Evolutionary conservation across 2,113 vertebrate genomes (phyloP), one percentile per base, ranked within the genome.

Genomic region (Taxidea taxus): DNA sequence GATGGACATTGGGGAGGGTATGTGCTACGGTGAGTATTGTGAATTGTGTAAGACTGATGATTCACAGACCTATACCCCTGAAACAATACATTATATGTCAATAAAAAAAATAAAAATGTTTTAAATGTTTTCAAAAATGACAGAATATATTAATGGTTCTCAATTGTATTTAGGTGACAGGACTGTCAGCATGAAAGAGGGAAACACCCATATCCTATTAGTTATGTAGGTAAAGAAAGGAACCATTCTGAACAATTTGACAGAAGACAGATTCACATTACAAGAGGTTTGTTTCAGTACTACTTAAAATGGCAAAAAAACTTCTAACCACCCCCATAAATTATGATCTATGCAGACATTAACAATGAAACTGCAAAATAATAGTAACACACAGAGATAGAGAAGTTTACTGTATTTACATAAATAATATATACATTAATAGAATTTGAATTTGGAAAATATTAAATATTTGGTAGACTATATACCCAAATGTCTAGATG

Each of bases 221-320:
- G 18, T 37, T 78, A 70, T 56, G 18, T 29, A n/a, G 37, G 37
- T 82, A 78, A 92, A 81, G 51, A 74, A 83, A 62, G 58, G 29
- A 90, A 84, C 14, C 54, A 97, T 51, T 94, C 34, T 58, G 34
- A 84, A 95, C 49, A 87, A 87, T 49, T 42, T 91, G 68, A 60
- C 58, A 83, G 88, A 58, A 70, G 47, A 68, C 16, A 77, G 37
- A 47, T 37, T 86, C 62, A 86, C 34, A 42, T 49, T 68, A 84
- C 23, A 60, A 86, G 56, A 95, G 68, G 10, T 31, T 78, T n/a
- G 23, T 60, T 93, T 93, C n/a, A 85, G 62, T 89, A 85, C 80
- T 80, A 80, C 51, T 70, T 72, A 85, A 56, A 72, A 90, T 37
- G 58, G 60, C 25, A 85, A 91, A 83, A 64, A 64, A 4, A 3